phyloP scores from a whole-genome alignment of 1,140 invertebrate genomes.

The Bombus impatiens region DNA sequence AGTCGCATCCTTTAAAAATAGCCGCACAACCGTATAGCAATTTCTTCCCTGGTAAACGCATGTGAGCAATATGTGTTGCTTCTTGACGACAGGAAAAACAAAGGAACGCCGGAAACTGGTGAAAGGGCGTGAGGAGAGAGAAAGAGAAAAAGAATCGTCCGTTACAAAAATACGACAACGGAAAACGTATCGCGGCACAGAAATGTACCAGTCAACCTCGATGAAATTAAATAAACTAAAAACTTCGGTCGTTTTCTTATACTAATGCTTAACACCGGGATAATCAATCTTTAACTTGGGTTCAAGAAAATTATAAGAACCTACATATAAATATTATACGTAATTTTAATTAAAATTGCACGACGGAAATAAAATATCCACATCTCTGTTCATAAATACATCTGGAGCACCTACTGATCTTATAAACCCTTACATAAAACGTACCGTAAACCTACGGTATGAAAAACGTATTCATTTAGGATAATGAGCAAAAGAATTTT shows the following conservation, averaged over 20 bases:
- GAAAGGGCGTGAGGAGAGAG: neutral
- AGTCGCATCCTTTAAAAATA: neutral
- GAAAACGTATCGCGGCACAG: neutral
- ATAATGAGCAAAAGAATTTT: no score
- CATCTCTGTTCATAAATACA: neutral
- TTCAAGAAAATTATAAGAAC: neutral
- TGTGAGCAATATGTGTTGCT: neutral
- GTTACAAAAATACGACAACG: neutral
- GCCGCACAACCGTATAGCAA: neutral
- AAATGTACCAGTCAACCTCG: neutral
- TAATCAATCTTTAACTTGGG: no score
- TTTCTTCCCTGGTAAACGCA: neutral
- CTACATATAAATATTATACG: neutral
- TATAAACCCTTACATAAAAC: no score
- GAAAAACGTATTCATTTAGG: no score
- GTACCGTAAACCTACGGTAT: no score
- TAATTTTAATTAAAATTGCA: no score
- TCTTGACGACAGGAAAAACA: neutral
- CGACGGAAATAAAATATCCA: no score
- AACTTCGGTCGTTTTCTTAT: neutral
- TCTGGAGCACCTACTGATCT: neutral
- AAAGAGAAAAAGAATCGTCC: neutral
- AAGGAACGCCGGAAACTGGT: neutral
- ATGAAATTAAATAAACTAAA: constrained; percentile 4
- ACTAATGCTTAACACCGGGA: no score